phyloP scores from a whole-genome alignment of 2,113 vertebrate species.

The Riparia riparia region DNA sequence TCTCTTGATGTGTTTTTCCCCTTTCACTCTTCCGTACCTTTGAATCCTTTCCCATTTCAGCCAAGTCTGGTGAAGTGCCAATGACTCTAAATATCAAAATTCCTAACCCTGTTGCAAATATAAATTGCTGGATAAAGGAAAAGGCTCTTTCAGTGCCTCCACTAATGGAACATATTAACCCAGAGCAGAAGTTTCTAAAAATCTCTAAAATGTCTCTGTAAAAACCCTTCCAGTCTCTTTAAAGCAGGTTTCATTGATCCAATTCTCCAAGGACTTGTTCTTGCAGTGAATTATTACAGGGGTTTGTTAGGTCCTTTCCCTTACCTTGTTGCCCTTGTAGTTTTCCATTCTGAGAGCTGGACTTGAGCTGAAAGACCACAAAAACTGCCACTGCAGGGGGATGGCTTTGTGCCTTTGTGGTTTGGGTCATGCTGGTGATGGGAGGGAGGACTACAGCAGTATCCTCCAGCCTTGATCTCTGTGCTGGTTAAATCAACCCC shows the following conservation, averaged over 20 bases:
- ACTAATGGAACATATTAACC: neutral
- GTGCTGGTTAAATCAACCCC: neutral
- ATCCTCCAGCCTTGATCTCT: neutral
- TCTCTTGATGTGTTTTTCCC: neutral
- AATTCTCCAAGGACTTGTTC: neutral
- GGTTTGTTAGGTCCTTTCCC: neutral
- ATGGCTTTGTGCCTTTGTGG: neutral
- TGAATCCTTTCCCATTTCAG: neutral
- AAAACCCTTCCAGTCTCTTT: neutral
- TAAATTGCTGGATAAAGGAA: neutral
- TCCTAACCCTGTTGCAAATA: neutral
- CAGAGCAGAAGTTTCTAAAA: neutral
- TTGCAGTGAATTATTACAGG: neutral
- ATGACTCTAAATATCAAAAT: neutral
- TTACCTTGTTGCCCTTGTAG: neutral
- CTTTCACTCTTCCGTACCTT: neutral
- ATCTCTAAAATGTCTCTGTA: neutral
- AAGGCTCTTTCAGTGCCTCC: neutral
- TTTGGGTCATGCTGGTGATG: neutral
- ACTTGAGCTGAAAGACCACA: neutral
- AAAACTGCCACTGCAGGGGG: neutral
- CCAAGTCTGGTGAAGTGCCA: neutral
- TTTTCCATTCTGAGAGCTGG: neutral
- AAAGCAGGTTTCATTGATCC: neutral
- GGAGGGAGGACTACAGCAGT: neutral